Conservation (phyloP, 1,140 invertebrate species). For the Bacillus rossius region DNA sequence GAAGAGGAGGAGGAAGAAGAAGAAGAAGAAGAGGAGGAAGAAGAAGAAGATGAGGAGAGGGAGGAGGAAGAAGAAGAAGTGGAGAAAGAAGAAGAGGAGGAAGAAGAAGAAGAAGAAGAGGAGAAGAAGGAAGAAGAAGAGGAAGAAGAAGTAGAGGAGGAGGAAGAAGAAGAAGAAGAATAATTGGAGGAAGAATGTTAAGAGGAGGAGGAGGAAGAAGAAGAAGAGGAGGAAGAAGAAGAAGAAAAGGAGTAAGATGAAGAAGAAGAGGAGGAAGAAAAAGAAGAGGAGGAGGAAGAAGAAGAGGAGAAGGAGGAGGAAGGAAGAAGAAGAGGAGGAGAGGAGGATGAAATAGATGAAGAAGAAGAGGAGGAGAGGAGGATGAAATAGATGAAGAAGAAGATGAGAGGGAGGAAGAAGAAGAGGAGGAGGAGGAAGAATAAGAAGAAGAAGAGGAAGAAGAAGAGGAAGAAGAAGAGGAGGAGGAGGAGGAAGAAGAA, state of each 20-base stretch:
- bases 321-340: conserved; percentile 16
- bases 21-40: conserved; percentile 26
- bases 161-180: background rate
- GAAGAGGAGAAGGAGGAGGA: conserved; percentile 4
- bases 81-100: no score
- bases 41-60: no score
- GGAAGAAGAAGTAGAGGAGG: conserved; percentile 10
- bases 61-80: no score
- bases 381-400: no score
- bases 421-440: no score
- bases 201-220: background rate
- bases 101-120: conserved; percentile 20
- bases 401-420: background rate
- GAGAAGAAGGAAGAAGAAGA: conserved; percentile 3
- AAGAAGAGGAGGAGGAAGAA: conserved; percentile 13
- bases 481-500: conserved; percentile 22
- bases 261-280: conserved; percentile 4
- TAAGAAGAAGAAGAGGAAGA: conserved; percentile 28
- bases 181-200: conserved; percentile 12
- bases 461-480: conserved; percentile 26
- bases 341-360: no score
- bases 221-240: background rate
- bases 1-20: conserved; percentile 26
- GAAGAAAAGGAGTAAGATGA: background rate
- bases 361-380: no score